Conservation (phyloP, 2,797 vertebrate species). For the Onychomys torridus region DNA sequence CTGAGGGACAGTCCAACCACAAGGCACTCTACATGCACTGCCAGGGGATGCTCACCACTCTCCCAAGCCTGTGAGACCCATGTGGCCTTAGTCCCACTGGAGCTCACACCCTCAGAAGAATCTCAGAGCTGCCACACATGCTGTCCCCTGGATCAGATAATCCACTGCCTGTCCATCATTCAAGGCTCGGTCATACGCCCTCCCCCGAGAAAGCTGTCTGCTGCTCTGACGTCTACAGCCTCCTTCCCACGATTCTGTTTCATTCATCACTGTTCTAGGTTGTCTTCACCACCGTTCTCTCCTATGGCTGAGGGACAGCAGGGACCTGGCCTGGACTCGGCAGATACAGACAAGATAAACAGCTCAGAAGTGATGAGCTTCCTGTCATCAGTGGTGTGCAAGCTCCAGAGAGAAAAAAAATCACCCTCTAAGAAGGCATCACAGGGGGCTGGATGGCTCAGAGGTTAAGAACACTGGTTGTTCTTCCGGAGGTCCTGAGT, state of each 20-base stretch:
- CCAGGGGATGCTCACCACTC: not conserved
- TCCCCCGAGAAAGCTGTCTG: not conserved
- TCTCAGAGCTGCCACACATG: not conserved
- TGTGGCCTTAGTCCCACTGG: not conserved
- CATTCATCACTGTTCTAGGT: not conserved
- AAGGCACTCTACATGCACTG: too few relatives aligned
- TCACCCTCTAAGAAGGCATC: not conserved
- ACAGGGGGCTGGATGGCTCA: too few relatives aligned
- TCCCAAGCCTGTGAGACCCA: not conserved
- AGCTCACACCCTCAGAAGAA: not conserved
- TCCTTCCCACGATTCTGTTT: not conserved
- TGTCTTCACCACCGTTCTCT: not conserved
- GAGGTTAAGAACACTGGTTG: too few relatives aligned
- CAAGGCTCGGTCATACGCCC: rapidly evolving
- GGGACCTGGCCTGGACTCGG: not conserved
- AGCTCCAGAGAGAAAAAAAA: not conserved
- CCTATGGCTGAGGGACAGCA: not conserved
- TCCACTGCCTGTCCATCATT: not conserved
- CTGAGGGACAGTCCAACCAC: not conserved
- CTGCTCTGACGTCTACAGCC: not conserved
- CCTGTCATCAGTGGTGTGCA: not conserved
- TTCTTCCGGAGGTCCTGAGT: too few relatives aligned
- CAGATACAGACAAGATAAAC: not conserved
- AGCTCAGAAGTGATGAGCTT: not conserved
- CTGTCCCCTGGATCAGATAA: not conserved